Percentiles rank a stretch among this genome's conserved stretches.
Evolutionary conservation across 2,113 vertebrate genomes (phyloP).

Genomic region (Ceuthmochares aereus): DNA sequence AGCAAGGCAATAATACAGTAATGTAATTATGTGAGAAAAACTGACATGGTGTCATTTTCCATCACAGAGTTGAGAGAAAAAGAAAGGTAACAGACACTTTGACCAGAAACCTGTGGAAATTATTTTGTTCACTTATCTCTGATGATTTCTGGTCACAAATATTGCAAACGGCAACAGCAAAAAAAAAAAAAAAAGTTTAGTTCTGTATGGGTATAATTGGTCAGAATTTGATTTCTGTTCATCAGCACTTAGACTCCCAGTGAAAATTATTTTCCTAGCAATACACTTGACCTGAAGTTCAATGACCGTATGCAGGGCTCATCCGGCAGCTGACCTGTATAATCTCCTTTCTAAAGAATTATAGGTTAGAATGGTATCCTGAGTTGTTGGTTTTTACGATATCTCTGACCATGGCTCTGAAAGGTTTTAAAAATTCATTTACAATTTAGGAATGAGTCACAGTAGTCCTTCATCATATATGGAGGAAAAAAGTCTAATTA

Average conservation of each 20-base stretch:
- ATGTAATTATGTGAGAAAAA: not conserved
- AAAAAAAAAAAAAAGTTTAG: not conserved
- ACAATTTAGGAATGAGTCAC: conserved; percentile 53
- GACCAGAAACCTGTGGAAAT: not conserved
- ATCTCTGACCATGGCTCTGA: not conserved
- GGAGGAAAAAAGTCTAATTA: conserved; percentile 50
- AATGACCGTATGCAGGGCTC: not conserved
- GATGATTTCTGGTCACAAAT: not conserved
- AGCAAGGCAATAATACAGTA: not conserved
- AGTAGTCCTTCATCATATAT: conserved; percentile 43
- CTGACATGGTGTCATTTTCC: not conserved
- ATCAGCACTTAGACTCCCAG: not conserved
- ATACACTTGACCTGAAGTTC: not conserved
- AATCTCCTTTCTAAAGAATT: not conserved
- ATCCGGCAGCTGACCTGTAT: not conserved
- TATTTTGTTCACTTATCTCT: not conserved
- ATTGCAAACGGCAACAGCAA: not conserved
- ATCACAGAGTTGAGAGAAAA: not conserved
- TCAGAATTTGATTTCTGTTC: not conserved
- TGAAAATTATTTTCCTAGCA: not conserved
- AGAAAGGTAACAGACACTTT: not conserved
- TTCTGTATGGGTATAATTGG: not conserved
- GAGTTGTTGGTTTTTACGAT: not conserved
- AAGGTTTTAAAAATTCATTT: conserved; percentile 62
- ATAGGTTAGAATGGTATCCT: not conserved